phyloP scores from a whole-genome alignment of 2,113 vertebrate species.

The Passer montanus region DNA sequence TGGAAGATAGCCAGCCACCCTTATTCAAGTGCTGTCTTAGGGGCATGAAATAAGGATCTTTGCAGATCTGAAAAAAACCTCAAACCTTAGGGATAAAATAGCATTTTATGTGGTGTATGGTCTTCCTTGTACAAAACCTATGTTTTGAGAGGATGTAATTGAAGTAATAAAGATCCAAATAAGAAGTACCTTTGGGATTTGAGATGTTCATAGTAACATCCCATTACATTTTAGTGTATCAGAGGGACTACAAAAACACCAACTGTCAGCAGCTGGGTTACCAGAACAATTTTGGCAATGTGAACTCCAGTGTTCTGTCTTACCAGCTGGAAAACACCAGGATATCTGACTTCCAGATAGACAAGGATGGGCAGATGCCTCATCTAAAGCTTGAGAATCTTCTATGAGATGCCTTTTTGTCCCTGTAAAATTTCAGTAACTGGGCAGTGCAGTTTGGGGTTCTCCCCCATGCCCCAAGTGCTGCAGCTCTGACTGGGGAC shows the following conservation, averaged over 20 bases:
- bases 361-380: not conserved
- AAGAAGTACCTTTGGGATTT: not conserved
- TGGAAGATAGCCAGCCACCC: not conserved
- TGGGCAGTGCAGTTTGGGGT: too few species aligned
- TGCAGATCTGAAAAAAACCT: not conserved
- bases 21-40: not conserved
- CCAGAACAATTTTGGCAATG: not conserved
- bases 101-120: not conserved
- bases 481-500: not conserved
- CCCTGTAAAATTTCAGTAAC: not conserved
- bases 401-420: not conserved
- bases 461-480: fast-evolving
- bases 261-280: not conserved
- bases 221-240: not conserved
- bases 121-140: not conserved
- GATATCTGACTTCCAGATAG: not conserved
- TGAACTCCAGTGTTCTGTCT: not conserved
- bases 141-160: not conserved
- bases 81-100: not conserved
- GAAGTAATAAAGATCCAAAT: not conserved
- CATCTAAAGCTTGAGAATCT: not conserved
- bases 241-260: not conserved
- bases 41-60: not conserved
- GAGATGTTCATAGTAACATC: not conserved
- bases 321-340: not conserved